Conservation (phyloP, 2,113 vertebrate species). For the Melospiza melodia region DNA sequence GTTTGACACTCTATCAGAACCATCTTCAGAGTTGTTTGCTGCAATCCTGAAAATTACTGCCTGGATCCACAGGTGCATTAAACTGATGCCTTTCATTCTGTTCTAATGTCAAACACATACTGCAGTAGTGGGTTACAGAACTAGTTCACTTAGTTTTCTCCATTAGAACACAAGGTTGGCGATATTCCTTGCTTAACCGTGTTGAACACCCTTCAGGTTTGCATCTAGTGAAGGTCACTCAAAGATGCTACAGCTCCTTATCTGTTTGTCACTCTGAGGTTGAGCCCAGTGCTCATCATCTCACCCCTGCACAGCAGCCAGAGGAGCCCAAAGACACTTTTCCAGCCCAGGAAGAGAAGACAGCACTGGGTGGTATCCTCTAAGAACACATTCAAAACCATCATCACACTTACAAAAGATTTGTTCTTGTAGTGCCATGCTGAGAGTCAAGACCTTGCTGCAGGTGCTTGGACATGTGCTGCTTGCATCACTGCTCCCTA, state of each 20-base stretch:
- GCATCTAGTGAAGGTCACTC: neutral
- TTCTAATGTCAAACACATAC: neutral
- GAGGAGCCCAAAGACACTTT: neutral
- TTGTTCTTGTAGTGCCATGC: neutral
- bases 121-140: neutral
- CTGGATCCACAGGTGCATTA: constrained; percentile 3
- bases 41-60: neutral
- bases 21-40: constrained; percentile 22
- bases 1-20: neutral
- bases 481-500: neutral
- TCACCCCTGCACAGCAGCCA: neutral
- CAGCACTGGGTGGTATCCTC: neutral
- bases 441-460: neutral
- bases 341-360: neutral
- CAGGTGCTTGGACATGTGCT: neutral
- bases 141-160: neutral
- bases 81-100: neutral
- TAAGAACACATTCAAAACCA: neutral
- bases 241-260: neutral
- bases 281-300: neutral
- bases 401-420: neutral
- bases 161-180: neutral
- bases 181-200: neutral
- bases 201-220: neutral
- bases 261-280: neutral